Base-by-base conservation (phyloP, 2,888 invertebrate species). In the Choristoneura rosaceana region DNA sequence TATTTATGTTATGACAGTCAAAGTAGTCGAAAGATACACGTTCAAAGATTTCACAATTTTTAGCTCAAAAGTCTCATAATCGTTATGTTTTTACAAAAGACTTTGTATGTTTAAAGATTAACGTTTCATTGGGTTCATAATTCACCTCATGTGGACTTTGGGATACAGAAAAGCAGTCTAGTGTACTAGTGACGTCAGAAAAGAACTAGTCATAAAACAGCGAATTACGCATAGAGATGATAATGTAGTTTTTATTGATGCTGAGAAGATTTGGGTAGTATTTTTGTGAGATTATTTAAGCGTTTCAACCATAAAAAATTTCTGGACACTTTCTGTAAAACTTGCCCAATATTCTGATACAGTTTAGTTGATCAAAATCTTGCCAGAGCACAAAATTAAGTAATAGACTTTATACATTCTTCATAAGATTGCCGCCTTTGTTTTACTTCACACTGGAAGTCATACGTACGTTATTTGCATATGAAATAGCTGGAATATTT, bases 401-500 rank as follows among this genome's bases (percentile, higher is more conserved):
- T 43, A 43, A 43, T 43, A 12, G 38, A 4, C 38, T 10, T 61
- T 61, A 61, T 41, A 34, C 15, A 61, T 41, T 61, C 38, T 34
- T 2, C 15, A 41, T 61, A 43, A 25, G n/a, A 61, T 60, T 55
- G 47, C 4, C 17, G 43, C 55, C 12, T 17, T 63, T 71, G 67
- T 59, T 58, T 67, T 60, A 52, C 45, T 47, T n/a, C 47, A 41
- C 34, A 67, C 34, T 71, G 15, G 41, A 45, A 63, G 55, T 47
- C 45, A 67, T 43, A 52, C 38, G 25, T 15, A 50, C 25, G 34
- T 15, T 69, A 73, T 73, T 73, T 73, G 60, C 69, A 73, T 60
- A 64, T 64, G 73, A 73, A 73, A 73, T 71, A 67, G 62, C 60
- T 67, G 67, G 55, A 12, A 62, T 58, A 38, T 47, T 47, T 58